Evolutionary conservation across 37 sponge, comb jelly and placozoan genomes (phyloP), one percentile per base, ranked within the genome.

Genomic region (Spongilla lacustris): DNA sequence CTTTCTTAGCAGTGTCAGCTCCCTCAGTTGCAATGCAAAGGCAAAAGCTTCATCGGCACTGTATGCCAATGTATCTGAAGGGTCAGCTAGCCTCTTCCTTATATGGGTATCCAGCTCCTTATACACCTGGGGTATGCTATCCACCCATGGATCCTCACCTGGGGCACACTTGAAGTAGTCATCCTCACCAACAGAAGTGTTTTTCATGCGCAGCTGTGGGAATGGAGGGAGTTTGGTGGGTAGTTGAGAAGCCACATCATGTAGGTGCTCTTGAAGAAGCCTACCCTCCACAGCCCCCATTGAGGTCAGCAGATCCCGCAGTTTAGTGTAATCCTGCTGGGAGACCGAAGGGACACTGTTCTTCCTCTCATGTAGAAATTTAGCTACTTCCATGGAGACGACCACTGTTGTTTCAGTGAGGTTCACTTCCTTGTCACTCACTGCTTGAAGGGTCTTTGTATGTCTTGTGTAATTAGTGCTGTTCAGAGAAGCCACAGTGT

Each of bases 1-100:
- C 36, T 58, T 79, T 49, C 72, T 79, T 26, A 79, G 79, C 36
- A 66, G 19, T 6, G 23, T 32, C 80, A 86, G 58, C 29, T 89
- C 85, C 31, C 66, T 74, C 69, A 74, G 22, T 50, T 89, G 83
- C 1, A 67, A 9, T 2, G 66, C 80, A 13, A 66, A 66, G 24
- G 90, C 66, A 23, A 84, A 66, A 24, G 74, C 66, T 25, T 67
- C 58, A 32, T 80, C 82, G 1, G 81, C 5, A 41, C 41, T 30
- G 29, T 41, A 30, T 29, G 22, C 26, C 1, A 50, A 0, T 25
- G 28, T 34, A 3, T 41, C 32, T 72, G 31, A 23, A 79, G 25
- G 38, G 29, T 36, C 25, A 69, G 37, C 38, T 38, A 35, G 31
- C 27, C 35, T 69, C 81, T 28, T 28, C 81, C 68, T 35, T 28